Base-by-base conservation (phyloP, 2,113 vertebrate genomes). In the Osmerus mordax region DNA sequence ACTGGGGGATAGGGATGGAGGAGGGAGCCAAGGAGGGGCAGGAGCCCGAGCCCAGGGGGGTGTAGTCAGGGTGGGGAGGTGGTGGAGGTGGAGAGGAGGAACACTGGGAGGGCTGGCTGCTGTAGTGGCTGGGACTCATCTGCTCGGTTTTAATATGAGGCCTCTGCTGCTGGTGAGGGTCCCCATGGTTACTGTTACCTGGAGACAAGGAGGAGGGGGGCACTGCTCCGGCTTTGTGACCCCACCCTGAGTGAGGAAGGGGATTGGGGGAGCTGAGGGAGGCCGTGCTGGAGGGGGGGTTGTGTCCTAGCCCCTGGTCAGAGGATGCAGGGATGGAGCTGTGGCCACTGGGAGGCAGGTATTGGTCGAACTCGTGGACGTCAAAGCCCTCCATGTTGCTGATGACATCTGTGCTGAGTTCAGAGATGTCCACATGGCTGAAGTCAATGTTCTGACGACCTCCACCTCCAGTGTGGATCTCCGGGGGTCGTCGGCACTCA, bases 371-470 rank as follows among this genome's bases (percentile, higher is more conserved):
- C 84, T 97, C 95, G 0, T 94, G 93, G 23, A 96, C 95, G 0
- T 97, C 95, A 0, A 96, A 96, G 67, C 92, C 88, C 23, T 95
- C 95, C 70, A 97, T 96, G 90, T 91, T 94, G 87, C 92, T 83
- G 76, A 96, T 96, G 89, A 97, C 95, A 64, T 97, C 95, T 0
- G 91, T 95, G 90, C 95, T 96, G 72, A 97, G 89, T 87, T 96
- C 95, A 0, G 93, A 94, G 88, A 97, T 96, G 90, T 97, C 95
- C 84, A 96, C 93, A 9, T 96, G 94, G 78, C 95, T 96, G 90
- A 97, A 97, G 86, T 96, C 95, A 0, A 97, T 97, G 91, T 96
- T 96, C 87, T 97, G 95, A 2, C 95, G 87, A 67, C 12, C 18
- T 0, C 87, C 85, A 64, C 41, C 41, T 11, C 41, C 41, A 11